phyloP scores from a whole-genome alignment of 2,888 invertebrate genomes.

The Erannis defoliaria region DNA sequence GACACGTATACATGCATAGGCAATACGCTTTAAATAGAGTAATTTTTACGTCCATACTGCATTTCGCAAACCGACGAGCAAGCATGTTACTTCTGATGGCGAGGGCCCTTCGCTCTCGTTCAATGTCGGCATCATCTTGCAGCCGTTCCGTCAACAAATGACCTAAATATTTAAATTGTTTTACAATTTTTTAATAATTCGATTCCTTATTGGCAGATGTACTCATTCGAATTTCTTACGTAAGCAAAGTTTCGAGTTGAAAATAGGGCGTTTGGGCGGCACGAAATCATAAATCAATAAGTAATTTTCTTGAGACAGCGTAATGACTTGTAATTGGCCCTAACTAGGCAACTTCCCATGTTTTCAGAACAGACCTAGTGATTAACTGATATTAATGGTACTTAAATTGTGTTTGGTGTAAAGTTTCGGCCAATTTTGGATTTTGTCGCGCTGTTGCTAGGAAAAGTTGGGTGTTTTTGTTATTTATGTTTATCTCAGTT shows the following conservation, averaged over 20 bases:
- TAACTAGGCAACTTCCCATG: constrained; percentile 38
- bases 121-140: too few species aligned
- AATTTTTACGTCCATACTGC: too few species aligned
- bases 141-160: too few species aligned
- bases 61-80: too few species aligned
- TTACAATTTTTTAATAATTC: background rate
- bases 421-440: constrained; percentile 37
- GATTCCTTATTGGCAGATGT: background rate
- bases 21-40: too few species aligned
- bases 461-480: constrained; percentile 1
- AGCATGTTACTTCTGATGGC: too few species aligned
- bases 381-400: constrained; percentile 42
- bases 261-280: constrained; percentile 34
- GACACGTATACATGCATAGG: too few species aligned
- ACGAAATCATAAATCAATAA: constrained; percentile 41
- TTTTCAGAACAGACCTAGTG: constrained; percentile 35
- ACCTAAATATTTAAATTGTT: too few species aligned
- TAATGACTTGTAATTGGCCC: constrained; percentile 41
- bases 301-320: constrained; percentile 38
- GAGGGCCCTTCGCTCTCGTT: too few species aligned
- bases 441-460: constrained; percentile 20
- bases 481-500: background rate
- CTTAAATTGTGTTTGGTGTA: constrained; percentile 41
- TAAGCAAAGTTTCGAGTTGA: constrained; percentile 5
- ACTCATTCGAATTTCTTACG: constrained; percentile 1